These are phyloP conservation scores for Oceanites oceanicus DNA, from an alignment of 2,113 vertebrate genomes.

Conservation along the genomic window DNA sequence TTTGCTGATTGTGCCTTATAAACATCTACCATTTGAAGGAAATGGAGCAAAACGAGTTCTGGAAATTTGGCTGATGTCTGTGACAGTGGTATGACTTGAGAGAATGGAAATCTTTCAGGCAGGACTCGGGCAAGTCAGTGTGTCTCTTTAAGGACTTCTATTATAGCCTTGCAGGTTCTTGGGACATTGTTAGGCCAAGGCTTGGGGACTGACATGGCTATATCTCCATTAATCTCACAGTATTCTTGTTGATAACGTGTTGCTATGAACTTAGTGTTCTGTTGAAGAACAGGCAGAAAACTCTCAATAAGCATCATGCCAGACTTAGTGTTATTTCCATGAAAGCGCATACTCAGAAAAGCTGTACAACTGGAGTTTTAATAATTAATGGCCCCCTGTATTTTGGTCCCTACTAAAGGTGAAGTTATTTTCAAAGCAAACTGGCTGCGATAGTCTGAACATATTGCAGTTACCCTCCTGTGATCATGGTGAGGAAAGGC, in stretches of 20 bases:
- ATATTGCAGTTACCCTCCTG: neutral
- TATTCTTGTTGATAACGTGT: neutral
- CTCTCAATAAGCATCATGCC: neutral
- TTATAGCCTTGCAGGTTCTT: neutral
- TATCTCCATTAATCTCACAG: neutral
- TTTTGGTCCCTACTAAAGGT: neutral
- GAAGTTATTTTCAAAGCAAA: neutral
- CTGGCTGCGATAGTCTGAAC: neutral
- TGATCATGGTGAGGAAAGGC: neutral
- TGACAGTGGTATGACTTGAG: neutral
- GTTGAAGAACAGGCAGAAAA: neutral
- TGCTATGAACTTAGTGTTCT: neutral
- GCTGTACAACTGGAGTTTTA: neutral
- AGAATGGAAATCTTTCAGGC: neutral
- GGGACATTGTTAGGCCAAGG: neutral
- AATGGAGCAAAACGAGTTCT: neutral
- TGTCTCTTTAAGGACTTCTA: neutral
- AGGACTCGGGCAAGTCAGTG: neutral
- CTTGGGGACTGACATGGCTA: neutral
- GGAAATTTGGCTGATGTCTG: neutral
- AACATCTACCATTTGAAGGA: neutral
- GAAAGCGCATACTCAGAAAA: neutral
- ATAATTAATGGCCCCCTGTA: neutral
- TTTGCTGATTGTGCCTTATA: fast-evolving
- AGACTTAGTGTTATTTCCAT: neutral